A percentile compares a stretch with the other conserved stretches of the same genome.
phyloP scores from a whole-genome alignment of 2,113 vertebrate genomes.

The Entomyzon cyanotis region DNA sequence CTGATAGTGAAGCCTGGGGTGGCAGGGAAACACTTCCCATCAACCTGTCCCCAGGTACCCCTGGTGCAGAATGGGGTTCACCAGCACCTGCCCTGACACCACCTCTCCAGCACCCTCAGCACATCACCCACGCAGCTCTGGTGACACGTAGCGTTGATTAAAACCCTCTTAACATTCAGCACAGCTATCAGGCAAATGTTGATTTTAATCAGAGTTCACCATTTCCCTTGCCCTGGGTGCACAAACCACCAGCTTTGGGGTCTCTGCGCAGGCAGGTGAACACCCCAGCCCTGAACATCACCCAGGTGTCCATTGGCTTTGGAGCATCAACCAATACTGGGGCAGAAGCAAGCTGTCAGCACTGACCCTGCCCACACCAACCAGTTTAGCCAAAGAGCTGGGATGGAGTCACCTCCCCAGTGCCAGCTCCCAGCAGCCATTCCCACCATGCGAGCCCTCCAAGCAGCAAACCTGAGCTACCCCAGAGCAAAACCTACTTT shows the following conservation, averaged over 20 bases:
- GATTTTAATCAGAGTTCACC: not conserved
- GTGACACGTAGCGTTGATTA: fast-evolving
- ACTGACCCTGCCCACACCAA: not conserved
- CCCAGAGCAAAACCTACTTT: not conserved
- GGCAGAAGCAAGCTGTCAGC: fast-evolving
- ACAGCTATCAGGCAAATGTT: not conserved
- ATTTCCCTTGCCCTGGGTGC: not conserved
- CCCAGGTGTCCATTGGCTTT: not conserved
- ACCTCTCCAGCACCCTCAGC: not conserved
- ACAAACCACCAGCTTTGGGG: not conserved
- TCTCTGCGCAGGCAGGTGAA: not conserved
- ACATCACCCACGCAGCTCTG: not conserved
- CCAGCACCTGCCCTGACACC: not conserved
- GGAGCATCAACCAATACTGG: not conserved
- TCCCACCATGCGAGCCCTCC: fast-evolving
- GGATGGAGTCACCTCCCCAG: not conserved
- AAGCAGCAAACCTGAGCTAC: not conserved
- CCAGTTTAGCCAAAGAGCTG: not conserved
- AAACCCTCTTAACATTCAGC: not conserved
- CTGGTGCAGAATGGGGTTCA: fast-evolving
- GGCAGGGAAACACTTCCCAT: not conserved
- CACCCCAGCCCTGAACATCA: not conserved
- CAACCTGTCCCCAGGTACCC: not conserved
- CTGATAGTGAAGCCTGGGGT: not conserved
- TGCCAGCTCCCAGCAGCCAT: not conserved